phyloP scores from a whole-genome alignment of 2,888 invertebrate species.

The Eutolmus rufibarbis region DNA sequence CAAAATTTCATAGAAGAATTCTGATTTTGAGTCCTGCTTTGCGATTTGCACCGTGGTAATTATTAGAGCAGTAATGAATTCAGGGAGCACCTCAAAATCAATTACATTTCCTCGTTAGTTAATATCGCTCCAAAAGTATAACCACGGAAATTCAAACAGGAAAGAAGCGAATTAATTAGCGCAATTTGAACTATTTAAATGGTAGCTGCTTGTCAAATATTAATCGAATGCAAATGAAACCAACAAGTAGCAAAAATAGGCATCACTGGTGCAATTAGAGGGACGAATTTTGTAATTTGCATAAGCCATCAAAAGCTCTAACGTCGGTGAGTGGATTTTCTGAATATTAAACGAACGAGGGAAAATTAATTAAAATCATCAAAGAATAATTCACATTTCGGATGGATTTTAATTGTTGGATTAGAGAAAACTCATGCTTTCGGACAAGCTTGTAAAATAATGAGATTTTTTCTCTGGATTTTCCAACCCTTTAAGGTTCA shows the following conservation, averaged over 20 bases:
- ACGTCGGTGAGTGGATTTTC: not conserved
- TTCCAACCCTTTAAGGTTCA: not conserved
- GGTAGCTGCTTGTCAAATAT: not conserved
- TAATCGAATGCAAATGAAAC: not conserved
- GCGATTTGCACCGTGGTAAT: not conserved
- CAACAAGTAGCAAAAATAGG: not conserved
- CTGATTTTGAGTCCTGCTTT: too few relatives aligned
- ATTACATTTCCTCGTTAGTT: not conserved
- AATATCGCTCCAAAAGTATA: not conserved
- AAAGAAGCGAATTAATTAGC: not conserved
- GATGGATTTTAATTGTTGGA: not conserved
- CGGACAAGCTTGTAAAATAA: not conserved
- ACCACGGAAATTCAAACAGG: not conserved
- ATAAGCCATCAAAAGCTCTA: not conserved
- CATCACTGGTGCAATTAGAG: not conserved
- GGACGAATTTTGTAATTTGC: not conserved
- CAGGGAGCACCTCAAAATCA: not conserved
- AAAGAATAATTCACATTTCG: not conserved
- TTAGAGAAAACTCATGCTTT: not conserved
- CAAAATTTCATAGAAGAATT: too few relatives aligned
- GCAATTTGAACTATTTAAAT: not conserved
- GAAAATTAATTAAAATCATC: not conserved
- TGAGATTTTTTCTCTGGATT: not conserved
- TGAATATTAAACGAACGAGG: not conserved
- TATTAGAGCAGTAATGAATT: not conserved